A percentile compares a stretch with the other conserved stretches of the same genome.
Conservation (phyloP, 2,888 invertebrate genomes). For the Eilema griseolum region DNA sequence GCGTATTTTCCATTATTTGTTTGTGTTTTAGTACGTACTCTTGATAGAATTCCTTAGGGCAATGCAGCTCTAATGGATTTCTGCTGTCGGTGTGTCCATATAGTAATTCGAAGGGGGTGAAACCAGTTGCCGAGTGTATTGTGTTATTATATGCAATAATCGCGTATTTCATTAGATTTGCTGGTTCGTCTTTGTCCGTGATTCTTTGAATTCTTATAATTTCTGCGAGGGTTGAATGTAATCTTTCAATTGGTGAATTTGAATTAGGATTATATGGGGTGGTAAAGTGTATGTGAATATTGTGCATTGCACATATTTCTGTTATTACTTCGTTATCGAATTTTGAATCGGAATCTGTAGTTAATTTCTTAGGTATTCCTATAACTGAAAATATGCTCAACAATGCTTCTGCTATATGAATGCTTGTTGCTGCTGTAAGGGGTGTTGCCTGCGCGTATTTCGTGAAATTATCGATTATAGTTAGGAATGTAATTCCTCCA, state of each 20-base stretch:
- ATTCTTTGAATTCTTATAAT: slow-evolving; percentile 42
- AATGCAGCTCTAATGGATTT: slow-evolving; percentile 1
- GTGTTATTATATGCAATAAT: slow-evolving; percentile 3
- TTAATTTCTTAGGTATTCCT: slow-evolving; percentile 46
- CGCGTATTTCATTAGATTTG: slow-evolving; percentile 34
- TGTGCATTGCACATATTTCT: slow-evolving; percentile 42
- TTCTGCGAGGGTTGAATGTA: slow-evolving; percentile 36
- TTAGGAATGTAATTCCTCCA: slow-evolving; percentile 21
- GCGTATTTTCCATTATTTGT: slow-evolving; percentile 4
- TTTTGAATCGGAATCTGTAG: slow-evolving; percentile 49
- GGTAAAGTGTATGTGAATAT: slow-evolving; percentile 43
- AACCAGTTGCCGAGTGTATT: slow-evolving; percentile 2
- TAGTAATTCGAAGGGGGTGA: slow-evolving; percentile 4
- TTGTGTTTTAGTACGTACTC: background rate
- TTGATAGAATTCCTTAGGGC: slow-evolving; percentile 4
- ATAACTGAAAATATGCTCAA: slow-evolving; percentile 24
- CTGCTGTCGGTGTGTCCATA: background rate
- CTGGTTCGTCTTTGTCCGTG: slow-evolving; percentile 42
- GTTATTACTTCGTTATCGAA: slow-evolving; percentile 51
- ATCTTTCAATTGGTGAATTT: slow-evolving; percentile 43
- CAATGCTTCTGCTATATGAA: slow-evolving; percentile 25
- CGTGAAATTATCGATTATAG: slow-evolving; percentile 41
- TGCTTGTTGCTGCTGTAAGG: slow-evolving; percentile 35
- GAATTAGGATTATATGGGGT: slow-evolving; percentile 34
- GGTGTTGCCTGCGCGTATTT: slow-evolving; percentile 51